Conservation (phyloP, 2,113 vertebrate genomes). For the Lophura nycthemera region DNA sequence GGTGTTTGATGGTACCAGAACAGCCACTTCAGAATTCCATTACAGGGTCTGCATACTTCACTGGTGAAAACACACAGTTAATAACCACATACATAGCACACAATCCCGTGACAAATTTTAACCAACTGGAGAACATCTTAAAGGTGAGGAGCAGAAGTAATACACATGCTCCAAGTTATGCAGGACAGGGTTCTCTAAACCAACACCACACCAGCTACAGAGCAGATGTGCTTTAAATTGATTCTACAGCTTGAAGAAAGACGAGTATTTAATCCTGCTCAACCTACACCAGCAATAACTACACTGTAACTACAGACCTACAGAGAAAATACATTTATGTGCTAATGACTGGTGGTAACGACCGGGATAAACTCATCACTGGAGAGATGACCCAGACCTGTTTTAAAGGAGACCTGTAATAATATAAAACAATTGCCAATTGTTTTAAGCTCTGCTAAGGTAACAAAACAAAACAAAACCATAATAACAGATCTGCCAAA, state of each 20-base stretch:
- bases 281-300: neutral
- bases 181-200: neutral
- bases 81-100: neutral
- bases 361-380: neutral
- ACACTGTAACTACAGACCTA: neutral
- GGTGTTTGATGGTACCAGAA: too few species aligned
- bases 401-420: neutral
- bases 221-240: neutral
- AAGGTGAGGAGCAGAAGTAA: neutral
- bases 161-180: neutral
- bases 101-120: neutral
- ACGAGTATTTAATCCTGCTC: neutral
- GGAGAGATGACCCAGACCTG: neutral
- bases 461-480: neutral
- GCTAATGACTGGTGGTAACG: neutral
- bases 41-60: neutral
- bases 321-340: neutral
- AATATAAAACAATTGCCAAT: neutral
- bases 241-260: neutral
- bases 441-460: neutral
- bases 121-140: neutral
- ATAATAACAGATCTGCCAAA: neutral
- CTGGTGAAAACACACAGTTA: neutral
- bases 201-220: accelerated
- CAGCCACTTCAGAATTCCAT: neutral